Percentiles rank a stretch among this genome's conserved stretches.
Conservation (phyloP, 2,797 vertebrate genomes). For the Loris lydekkerianus region DNA sequence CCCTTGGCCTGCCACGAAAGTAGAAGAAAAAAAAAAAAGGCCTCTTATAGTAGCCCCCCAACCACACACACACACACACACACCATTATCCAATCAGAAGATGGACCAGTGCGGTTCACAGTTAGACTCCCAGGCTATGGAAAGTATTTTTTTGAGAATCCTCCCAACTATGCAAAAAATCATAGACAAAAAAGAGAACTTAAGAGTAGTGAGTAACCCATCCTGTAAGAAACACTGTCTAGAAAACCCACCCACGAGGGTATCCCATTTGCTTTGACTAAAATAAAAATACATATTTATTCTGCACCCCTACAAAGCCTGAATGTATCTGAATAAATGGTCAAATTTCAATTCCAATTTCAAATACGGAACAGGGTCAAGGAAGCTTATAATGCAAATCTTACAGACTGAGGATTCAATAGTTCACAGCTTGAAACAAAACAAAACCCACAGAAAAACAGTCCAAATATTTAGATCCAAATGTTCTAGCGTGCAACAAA, state of each 20-base stretch:
- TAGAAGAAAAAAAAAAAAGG: constrained; percentile 1
- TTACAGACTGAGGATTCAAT: not conserved
- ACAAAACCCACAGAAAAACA: constrained; percentile 48
- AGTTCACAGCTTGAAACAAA: constrained; percentile 67
- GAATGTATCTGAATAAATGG: constrained; percentile 38
- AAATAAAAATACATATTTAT: constrained; percentile 9
- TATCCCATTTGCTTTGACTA: not conserved
- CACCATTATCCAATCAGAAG: constrained; percentile 35
- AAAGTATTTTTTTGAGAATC: constrained; percentile 60
- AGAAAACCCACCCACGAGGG: not conserved
- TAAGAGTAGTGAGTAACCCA: not conserved
- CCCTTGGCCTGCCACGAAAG: constrained; percentile 40
- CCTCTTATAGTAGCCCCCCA: not conserved
- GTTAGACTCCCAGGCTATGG: constrained; percentile 35
- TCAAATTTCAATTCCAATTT: constrained; percentile 48
- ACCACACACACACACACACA: not conserved
- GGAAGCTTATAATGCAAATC: constrained; percentile 20
- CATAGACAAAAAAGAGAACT: constrained; percentile 65
- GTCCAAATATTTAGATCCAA: constrained; percentile 38
- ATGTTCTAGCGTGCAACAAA: constrained; percentile 28
- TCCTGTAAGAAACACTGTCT: not conserved
- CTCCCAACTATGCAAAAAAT: constrained; percentile 59
- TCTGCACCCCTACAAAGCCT: constrained; percentile 4
- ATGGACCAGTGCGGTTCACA: constrained; percentile 47
- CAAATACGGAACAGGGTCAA: not conserved